Evolutionary conservation across 2,888 invertebrate species (phyloP), one percentile per base, ranked within the genome.

Genomic region (Junonia oenone): DNA sequence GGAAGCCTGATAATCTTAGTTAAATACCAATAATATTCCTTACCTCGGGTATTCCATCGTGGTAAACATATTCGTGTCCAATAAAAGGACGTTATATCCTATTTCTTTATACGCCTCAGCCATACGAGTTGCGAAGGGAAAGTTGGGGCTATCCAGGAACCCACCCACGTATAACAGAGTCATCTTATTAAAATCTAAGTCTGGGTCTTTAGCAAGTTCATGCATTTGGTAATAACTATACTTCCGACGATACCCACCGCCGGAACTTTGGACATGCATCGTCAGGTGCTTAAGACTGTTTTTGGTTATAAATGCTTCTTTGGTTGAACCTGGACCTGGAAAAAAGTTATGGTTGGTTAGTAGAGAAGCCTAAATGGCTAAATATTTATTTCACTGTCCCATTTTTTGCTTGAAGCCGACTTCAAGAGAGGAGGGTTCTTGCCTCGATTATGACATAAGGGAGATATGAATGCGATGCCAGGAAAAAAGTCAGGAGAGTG

Each of bases 131-230:
- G 75, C 77, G 0, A 72, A 58, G 0, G 72, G 66, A 38, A 72
- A 73, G 4, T 45, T 65, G 0, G 81, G 76, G 6, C 73, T 78
- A 29, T 86, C 86, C 62, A 82, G 27, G 49, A 67, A 88, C 0
- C 87, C 87, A 0, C 79, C 79, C 0, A 79, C 72, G 38, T 77
- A 87, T 27, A 88, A 2, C 11, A 79, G 2, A 0, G 83, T 85
- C 50, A 70, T 78, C 55, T 69, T 81, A 0, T 52, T 69, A 37
- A 71, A 68, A 52, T 71, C 67, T 2, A 86, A 51, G 1, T 62
- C 61, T 0, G 69, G 69, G 55, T 81, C 75, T 19, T 69, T 71
- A 0, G 71, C 71, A 0, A 87, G 52, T 1, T 72, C 57, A 13
- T 64, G 67, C 61, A 75, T 74, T 59, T 83, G 72, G 48, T 66